phyloP scores from a whole-genome alignment of 2,888 invertebrate genomes.

The Platypus cylindrus region DNA sequence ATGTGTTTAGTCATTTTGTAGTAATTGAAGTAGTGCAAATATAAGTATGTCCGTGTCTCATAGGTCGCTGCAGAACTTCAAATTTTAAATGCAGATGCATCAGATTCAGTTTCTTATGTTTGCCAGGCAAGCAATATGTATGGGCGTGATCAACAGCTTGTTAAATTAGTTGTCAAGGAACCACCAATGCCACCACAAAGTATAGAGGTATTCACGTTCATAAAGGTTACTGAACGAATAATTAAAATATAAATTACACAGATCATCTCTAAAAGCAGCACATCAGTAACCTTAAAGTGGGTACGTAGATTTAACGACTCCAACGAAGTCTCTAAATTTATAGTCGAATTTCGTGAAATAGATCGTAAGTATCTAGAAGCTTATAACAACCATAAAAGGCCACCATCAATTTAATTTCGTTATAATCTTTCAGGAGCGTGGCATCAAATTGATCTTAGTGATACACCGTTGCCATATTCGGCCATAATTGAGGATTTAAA shows the following conservation, averaged over 20 bases:
- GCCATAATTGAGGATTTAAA: conserved; percentile 54
- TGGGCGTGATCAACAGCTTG: conserved; percentile 57
- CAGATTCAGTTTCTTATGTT: conserved; percentile 64
- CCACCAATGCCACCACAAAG: conserved; percentile 31
- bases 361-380: conserved; percentile 38
- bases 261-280: conserved; percentile 56
- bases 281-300: conserved; percentile 66
- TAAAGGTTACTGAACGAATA: no score
- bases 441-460: conserved; percentile 53
- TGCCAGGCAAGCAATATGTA: conserved; percentile 67
- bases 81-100: conserved; percentile 53
- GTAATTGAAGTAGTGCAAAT: background rate
- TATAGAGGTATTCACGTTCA: conserved; percentile 43
- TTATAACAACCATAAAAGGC: no score
- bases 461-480: conserved; percentile 48
- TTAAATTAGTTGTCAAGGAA: conserved; percentile 61
- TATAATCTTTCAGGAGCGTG: conserved; percentile 41
- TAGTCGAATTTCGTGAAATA: conserved; percentile 53
- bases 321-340: conserved; percentile 56
- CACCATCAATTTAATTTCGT: background rate
- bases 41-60: background rate
- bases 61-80: conserved; percentile 50
- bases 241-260: conserved; percentile 20
- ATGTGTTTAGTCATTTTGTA: background rate
- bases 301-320: conserved; percentile 54